These are phyloP conservation scores for Telmatochromis sp. DNA, from an alignment of 2,113 vertebrate species.

Conservation along the genomic window DNA sequence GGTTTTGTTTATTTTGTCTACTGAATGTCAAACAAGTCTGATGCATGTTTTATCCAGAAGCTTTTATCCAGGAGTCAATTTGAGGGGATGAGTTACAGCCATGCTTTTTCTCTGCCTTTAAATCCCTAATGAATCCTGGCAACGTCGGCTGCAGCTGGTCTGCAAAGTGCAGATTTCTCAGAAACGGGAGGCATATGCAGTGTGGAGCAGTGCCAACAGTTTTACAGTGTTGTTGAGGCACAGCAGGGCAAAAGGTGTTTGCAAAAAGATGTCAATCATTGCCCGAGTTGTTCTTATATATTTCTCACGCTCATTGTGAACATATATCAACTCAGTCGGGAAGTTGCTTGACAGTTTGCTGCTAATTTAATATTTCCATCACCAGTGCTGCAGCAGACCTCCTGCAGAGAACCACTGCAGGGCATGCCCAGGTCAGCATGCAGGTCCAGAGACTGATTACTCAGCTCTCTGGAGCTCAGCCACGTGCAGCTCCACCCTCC, in stretches of 20 bases:
- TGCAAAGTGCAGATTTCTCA: slow-evolving; percentile 1
- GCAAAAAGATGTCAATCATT: neutral
- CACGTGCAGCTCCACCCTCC: slow-evolving; percentile 29
- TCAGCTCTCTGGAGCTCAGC: slow-evolving; percentile 48
- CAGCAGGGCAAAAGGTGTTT: neutral
- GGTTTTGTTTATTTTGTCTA: neutral
- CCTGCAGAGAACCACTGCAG: neutral
- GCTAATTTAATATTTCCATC: neutral
- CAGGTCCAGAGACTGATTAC: slow-evolving; percentile 38
- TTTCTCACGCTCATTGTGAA: neutral
- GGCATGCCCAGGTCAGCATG: slow-evolving; percentile 13
- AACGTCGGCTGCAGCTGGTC: neutral
- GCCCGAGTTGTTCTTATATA: neutral
- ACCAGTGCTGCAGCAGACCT: neutral
- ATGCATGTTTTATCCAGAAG: neutral
- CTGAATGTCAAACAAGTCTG: neutral
- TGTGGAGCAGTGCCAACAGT: neutral
- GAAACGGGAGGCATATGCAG: neutral
- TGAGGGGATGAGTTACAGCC: neutral
- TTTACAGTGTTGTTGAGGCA: neutral
- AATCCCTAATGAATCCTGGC: slow-evolving; percentile 13
- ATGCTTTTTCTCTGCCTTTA: neutral
- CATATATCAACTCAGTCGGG: accelerated
- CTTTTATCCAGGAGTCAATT: neutral
- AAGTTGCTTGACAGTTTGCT: neutral